Conservation (phyloP, 2,888 invertebrate genomes). For the Micropterix aruncella region DNA sequence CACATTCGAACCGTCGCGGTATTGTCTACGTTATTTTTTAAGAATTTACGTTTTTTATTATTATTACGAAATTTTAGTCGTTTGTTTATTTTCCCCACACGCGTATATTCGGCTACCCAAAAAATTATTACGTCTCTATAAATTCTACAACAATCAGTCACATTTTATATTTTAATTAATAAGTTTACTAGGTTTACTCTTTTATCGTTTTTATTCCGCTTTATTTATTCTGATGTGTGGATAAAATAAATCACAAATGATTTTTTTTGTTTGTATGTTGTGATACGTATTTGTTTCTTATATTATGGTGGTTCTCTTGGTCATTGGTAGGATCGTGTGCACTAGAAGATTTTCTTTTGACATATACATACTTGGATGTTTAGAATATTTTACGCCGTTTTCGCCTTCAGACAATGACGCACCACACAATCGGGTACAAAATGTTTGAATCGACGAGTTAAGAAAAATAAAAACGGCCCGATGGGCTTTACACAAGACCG, state of each 20-base stretch:
- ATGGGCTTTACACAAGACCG: no score
- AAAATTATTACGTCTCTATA: not conserved
- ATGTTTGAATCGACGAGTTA: not conserved
- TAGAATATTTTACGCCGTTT: not conserved
- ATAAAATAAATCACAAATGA: not conserved
- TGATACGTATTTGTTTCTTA: not conserved
- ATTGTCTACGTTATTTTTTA: no score
- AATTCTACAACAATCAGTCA: constrained; percentile 1
- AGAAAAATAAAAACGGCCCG: no score
- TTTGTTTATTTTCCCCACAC: no score
- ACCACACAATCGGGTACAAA: not conserved
- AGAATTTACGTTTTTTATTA: not conserved
- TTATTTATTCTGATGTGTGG: constrained; percentile 1
- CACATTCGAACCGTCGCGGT: no score
- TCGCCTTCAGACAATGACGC: not conserved
- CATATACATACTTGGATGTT: not conserved
- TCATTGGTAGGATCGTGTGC: not conserved
- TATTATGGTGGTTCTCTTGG: not conserved
- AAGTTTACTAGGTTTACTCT: constrained; percentile 3
- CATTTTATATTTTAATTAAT: constrained; percentile 1
- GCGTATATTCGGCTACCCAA: no score
- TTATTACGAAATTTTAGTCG: not conserved
- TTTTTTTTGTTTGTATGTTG: not conserved
- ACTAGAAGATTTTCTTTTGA: no score
- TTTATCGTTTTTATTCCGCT: constrained; percentile 1